Evolutionary conservation across 1,140 invertebrate genomes (phyloP), one percentile per base, ranked within the genome.

Genomic region (Ips typographus): DNA sequence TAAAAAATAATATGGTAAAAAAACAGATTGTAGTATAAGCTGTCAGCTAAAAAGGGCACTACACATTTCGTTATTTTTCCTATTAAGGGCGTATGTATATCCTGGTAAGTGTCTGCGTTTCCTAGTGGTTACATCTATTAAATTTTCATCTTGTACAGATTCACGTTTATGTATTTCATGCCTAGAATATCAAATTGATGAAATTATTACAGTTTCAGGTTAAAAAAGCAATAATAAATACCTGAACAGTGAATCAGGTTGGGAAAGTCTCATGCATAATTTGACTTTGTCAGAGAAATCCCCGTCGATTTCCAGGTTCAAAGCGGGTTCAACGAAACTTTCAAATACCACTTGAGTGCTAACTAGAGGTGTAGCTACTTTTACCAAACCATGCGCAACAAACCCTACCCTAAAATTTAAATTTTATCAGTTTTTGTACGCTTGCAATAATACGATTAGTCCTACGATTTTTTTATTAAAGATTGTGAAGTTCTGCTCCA

Each of bases 401-500:
- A 92, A 78, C 3, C 90, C 91, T 63, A 89, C 88, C 72, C 90
- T 92, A 80, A 75, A 84, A 84, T 22, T 60, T 43, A 6, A 1
- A 39, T 6, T 8, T 53, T 22, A 7, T 3, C 7, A 63, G 4
- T 42, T 51, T 5, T n/a, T 44, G 4, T 5, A 47, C 44, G n/a
- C 44, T 47, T 47, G 52, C 22, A 53, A 59, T 40, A 58, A 57
- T 62, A 7, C 2, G 4, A 58, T 65, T 1, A 49, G 37, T 72
- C 83, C 84, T 82, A 90, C 89, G 84, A 87, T 78, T 90, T 87
- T 76, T 91, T 88, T 0, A 96, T 91, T 40, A 92, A 79, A 6
- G 92, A 92, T 71, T 94, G 86, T 1, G 93, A 92, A 78, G 91
- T 95, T 76, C 90, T 86, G 71, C 92, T 92, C 94, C 94, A 96